Base-by-base conservation (phyloP, 2,888 invertebrate genomes). In the Campaea margaritaria region DNA sequence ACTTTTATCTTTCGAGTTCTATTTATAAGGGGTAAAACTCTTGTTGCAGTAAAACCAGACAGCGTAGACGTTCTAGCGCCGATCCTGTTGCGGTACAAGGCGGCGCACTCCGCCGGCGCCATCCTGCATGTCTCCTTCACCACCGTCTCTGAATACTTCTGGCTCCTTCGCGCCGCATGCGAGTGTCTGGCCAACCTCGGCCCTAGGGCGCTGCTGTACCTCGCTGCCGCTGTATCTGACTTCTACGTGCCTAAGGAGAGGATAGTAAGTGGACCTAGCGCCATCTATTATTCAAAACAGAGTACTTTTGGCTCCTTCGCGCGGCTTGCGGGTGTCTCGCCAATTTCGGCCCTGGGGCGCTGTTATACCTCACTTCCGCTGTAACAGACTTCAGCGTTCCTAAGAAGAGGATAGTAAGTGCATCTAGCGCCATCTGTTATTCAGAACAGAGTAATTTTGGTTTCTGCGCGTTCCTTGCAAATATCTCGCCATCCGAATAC, bases 351-450 rank as follows among this genome's bases (percentile, higher is more conserved):
- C 27, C 27, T 27, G 7, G 34, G 10, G 34, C 9, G 34, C 10
- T 34, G 2, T 27, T 99, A n/a, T 99, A 98, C 85, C 93, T 99
- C 53, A 99, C 99, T 14, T 99, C 99, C 0, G 99, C 99, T 4
- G 99, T 99, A 0, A 99, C 99, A 0, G 99, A 99, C 92, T 99
- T 99, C 93, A 99, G 99, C 87, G 95, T 99, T 84, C 99, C 99
- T 44, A 95, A 96, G 70, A 95, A 96, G 82, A 94, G 97, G 93
- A 96, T 99, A 96, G 98, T 98, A 87, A 93, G 87, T 82, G 34
- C 8, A 28, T 27, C 27, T 27, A 27, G 27, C 27, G 34, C 4
- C 34, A 34, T 34, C 34, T 34, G 13, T 0, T 27, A 7, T 27
- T 7, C 27, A 27, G 7, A 27, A n/a, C n/a, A n/a, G n/a, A n/a